Percentiles rank a stretch among this genome's conserved stretches.
Evolutionary conservation across 1,140 invertebrate species (phyloP).

Genomic region (Drosophila nigrodunni): DNA sequence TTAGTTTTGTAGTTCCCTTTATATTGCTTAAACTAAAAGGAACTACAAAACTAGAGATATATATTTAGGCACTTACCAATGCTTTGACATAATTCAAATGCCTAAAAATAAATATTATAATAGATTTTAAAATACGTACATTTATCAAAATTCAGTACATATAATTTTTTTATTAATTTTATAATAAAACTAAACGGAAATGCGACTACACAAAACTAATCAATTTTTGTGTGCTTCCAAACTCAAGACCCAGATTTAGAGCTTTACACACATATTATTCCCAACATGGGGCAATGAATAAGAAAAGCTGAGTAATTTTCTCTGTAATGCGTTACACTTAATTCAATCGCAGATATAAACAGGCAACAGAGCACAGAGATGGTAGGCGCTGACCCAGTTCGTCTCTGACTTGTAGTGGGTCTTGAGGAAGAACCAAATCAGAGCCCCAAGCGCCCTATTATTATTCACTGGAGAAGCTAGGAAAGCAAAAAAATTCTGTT

Average conservation of each 20-base stretch:
- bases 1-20: too few species aligned
- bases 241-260: neutral
- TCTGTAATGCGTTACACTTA: conserved; percentile 37
- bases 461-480: conserved; percentile 8
- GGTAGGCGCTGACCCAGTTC: conserved; percentile 29
- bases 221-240: neutral
- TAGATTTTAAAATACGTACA: too few species aligned
- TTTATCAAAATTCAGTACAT: too few species aligned
- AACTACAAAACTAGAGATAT: too few species aligned
- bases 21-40: too few species aligned
- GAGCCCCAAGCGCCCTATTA: conserved; percentile 23
- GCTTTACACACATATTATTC: neutral
- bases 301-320: conserved; percentile 22
- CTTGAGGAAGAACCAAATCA: conserved; percentile 4
- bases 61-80: too few species aligned
- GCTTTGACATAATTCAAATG: too few species aligned
- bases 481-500: conserved; percentile 34
- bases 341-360: conserved; percentile 41
- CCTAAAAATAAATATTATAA: too few species aligned
- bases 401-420: conserved; percentile 10
- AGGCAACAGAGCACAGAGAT: conserved; percentile 12
- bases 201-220: too few species aligned
- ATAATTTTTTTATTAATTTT: too few species aligned
- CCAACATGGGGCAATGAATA: conserved; percentile 10
- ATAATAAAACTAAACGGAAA: too few species aligned